A percentile compares a stretch with the other conserved stretches of the same genome.
Conservation (phyloP, 2,797 vertebrate species). For the Ciconia nigra region DNA sequence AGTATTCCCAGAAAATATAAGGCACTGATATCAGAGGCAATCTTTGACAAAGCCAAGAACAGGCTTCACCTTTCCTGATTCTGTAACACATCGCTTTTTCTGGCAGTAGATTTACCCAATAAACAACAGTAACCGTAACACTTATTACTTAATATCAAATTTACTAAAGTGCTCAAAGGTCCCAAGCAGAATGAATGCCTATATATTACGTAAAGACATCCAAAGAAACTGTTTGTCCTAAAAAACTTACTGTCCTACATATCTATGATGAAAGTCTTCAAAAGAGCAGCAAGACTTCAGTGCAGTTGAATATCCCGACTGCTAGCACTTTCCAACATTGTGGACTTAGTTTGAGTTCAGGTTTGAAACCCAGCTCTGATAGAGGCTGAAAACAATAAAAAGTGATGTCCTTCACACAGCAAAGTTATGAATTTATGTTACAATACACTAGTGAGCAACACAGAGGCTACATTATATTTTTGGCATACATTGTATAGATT, state of each 20-base stretch:
- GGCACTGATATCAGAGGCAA: not conserved
- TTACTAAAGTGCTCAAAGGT: not conserved
- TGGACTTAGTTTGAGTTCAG: not conserved
- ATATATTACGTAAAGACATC: not conserved
- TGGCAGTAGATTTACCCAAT: not conserved
- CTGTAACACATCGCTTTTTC: not conserved
- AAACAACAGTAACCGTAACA: not conserved
- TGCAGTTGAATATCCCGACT: not conserved
- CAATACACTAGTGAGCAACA: not conserved
- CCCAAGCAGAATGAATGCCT: not conserved
- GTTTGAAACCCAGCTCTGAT: not conserved
- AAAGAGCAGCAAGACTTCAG: not conserved
- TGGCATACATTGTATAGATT: not conserved
- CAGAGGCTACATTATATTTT: not conserved
- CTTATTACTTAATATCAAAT: slow-evolving; percentile 33
- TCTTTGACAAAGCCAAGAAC: not conserved
- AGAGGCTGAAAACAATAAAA: not conserved
- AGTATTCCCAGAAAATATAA: not conserved
- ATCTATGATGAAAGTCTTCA: not conserved
- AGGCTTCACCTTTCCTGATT: not conserved
- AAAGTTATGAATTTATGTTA: not conserved
- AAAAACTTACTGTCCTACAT: not conserved
- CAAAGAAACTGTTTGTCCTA: slow-evolving; percentile 1
- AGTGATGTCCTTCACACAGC: not conserved
- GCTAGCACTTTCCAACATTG: not conserved